Base-by-base conservation (phyloP, 1,140 invertebrate species). In the Chionoecetes opilio region DNA sequence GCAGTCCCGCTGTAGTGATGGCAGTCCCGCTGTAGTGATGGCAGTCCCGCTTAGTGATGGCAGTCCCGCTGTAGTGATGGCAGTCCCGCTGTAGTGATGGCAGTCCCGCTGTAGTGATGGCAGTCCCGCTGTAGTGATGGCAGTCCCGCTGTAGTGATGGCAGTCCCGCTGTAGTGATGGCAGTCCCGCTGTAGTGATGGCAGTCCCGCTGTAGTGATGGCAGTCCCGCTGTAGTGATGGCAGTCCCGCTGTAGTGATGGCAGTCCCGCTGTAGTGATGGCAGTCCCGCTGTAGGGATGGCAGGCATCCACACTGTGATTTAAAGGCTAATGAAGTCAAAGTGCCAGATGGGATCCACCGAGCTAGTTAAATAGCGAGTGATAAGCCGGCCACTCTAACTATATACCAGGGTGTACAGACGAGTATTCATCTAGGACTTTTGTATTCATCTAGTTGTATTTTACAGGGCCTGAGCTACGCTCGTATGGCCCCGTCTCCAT, bases 241-340 rank as follows among this genome's bases (percentile, higher is more conserved):
- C 87, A 82, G 53, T n/a, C n/a, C 46, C 9, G 11, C 46, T 53
- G 46, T 17, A 9, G 46, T 9, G 91, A 84, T 94, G 87, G 87
- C 87, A 82, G 53, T n/a, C n/a, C 46, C 9, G 11, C 46, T 53
- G 46, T 17, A 9, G 46, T 9, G 91, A 84, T 94, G 87, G 87
- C 87, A 82, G 53, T n/a, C n/a, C 46, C 9, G 11, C 46, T 53
- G 46, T 17, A 9, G 46, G 46, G 91, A 84, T 94, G 87, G 87
- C 87, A 82, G 53, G 29, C 93, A 90, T 94, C 93, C 93, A 90
- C 29, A 38, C 63, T 82, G 93, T 94, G 93, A 94, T 84, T 91
- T 84, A 94, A 94, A 29, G 93, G 87, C 87, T 91, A 94, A 94
- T 94, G 93, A 90, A 94, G 93, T 94, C 87, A 90, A 90, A 94